Percentiles rank a stretch among this genome's conserved stretches.
These are phyloP conservation scores for Thera obeliscata DNA, from an alignment of 2,888 invertebrate species.

Conservation along the genomic window DNA sequence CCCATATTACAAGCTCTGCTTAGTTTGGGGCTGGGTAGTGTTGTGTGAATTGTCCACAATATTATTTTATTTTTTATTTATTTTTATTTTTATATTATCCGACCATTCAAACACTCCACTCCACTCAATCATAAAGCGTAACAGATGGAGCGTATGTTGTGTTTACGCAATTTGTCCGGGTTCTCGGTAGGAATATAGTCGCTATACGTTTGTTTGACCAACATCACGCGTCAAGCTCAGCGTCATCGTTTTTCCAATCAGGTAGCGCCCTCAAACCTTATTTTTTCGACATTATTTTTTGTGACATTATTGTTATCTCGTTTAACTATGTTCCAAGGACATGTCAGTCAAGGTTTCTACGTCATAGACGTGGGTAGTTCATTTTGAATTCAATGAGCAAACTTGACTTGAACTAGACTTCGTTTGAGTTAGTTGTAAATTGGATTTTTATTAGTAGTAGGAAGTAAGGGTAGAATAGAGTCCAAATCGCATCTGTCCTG, in stretches of 20 bases:
- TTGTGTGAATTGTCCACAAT: too few relatives aligned
- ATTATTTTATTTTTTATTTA: too few relatives aligned
- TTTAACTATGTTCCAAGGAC: constrained; percentile 22
- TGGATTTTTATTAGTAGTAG: too few relatives aligned
- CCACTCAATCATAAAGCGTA: too few relatives aligned
- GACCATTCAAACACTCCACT: too few relatives aligned
- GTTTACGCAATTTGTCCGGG: constrained; percentile 41
- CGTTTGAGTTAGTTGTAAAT: not conserved
- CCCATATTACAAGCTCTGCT: too few relatives aligned
- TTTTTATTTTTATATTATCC: too few relatives aligned
- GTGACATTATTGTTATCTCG: constrained; percentile 26
- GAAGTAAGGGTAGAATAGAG: too few relatives aligned
- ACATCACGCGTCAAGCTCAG: constrained; percentile 37
- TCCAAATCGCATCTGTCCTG: too few relatives aligned
- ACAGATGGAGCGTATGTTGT: too few relatives aligned
- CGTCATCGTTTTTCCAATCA: constrained; percentile 43
- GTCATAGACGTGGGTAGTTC: constrained; percentile 11
- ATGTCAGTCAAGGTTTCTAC: constrained; percentile 10
- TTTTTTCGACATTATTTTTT: constrained; percentile 37
- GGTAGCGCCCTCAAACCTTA: constrained; percentile 45
- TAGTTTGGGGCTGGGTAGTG: too few relatives aligned
- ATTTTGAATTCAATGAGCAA: constrained; percentile 16
- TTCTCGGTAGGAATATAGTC: not conserved
- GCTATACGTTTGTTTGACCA: constrained; percentile 32
- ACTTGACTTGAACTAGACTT: constrained; percentile 19